A percentile compares a stretch with the other conserved stretches of the same genome.
Conservation (phyloP, 2,113 vertebrate genomes). For the Neogobius melanostomus region DNA sequence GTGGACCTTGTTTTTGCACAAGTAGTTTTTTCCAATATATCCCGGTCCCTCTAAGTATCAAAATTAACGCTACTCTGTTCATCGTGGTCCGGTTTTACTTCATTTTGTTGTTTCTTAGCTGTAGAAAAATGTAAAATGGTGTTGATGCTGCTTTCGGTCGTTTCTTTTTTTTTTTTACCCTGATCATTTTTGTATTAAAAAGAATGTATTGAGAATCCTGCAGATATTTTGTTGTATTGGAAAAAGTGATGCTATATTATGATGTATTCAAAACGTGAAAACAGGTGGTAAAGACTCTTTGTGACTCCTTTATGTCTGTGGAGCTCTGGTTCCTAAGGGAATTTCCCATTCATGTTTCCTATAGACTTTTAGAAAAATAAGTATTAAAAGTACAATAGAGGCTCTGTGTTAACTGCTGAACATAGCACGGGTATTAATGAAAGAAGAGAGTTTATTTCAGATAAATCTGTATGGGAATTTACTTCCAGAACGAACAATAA, state of each 20-base stretch:
- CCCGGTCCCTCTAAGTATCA: conserved; percentile 7
- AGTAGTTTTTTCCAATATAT: conserved; percentile 29
- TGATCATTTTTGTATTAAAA: conserved; percentile 59
- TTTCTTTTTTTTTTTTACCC: conserved; percentile 33
- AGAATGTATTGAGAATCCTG: conserved; percentile 61
- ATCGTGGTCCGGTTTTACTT: conserved; percentile 36
- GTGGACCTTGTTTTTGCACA: conserved; percentile 44
- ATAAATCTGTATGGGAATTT: no score
- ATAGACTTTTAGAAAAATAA: no score
- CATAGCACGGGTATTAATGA: no score
- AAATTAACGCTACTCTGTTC: conserved; percentile 7
- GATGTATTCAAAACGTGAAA: conserved; percentile 58
- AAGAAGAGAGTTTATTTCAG: no score
- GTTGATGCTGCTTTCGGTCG: conserved; percentile 16
- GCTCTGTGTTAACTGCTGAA: no score
- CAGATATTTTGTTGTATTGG: conserved; percentile 67
- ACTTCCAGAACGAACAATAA: no score
- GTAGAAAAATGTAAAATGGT: no score
- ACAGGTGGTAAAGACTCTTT: not conserved
- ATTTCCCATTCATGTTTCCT: no score
- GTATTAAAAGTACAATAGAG: no score
- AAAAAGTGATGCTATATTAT: conserved; percentile 46
- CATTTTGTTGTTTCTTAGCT: conserved; percentile 14
- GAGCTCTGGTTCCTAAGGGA: no score
- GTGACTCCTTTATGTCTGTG: not conserved